Base-by-base conservation (phyloP, 2,888 invertebrate genomes). In the Sussaba pulchella region DNA sequence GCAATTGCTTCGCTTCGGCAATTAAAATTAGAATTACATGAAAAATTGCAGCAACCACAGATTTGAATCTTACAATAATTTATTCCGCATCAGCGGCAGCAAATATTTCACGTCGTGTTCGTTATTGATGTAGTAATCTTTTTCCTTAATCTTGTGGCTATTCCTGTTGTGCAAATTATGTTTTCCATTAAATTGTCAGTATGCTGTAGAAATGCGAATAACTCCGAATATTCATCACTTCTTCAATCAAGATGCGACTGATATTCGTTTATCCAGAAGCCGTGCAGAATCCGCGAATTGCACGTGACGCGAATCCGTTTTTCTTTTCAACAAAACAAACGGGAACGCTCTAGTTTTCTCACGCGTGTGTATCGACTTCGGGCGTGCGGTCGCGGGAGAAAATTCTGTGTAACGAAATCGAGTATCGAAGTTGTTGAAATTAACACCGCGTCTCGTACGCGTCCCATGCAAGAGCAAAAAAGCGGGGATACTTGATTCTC, bases 371-470 rank as follows among this genome's bases (percentile, higher is more conserved):
- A n/a, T 39, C 36, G 66, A 57, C 75, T 64, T 21, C 19, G 59
- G 17, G 17, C 41, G 12, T 71, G 71, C 17, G 70, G 70, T 71
- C 17, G 36, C n/a, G 12, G 31, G 45, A 24, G 26, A 50, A 80
- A 72, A 47, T 78, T 63, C 50, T 59, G 14, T 50, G 39, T 67
- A 26, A 73, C 39, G 66, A 64, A 83, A 84, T 73, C 79, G 80
- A 83, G 83, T 84, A 80, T 67, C 47, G 64, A 78, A 76, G 83
- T 78, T 52, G 85, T 81, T 78, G 87, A 82, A 87, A 87, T 83
- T 41, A 81, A 87, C 82, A 86, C 83, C 85, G 78, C 61, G 43
- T 24, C 17, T 19, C 19, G 26, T 36, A 9, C 64, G 26, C 14
- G 41, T 31, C 9, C n/a, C 19, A 24, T 75, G 17, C 14, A 59